These are phyloP conservation scores for Clarias laeviceps DNA, from an alignment of 2,797 vertebrate species.

Conservation along the genomic window DNA sequence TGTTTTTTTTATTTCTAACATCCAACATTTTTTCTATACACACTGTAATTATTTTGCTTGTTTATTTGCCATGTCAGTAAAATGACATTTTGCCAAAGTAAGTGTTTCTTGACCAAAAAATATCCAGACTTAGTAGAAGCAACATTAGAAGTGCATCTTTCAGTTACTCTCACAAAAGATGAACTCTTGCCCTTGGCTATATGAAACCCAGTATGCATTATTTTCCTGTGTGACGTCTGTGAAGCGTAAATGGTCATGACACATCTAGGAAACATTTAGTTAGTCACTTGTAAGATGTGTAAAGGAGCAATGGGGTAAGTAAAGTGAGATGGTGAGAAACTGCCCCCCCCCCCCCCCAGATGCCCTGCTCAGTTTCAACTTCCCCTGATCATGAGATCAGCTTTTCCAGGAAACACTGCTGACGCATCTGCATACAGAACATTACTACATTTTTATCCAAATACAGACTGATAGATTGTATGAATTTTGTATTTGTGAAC, in stretches of 20 bases:
- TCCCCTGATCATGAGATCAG: background rate
- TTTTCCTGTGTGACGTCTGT: background rate
- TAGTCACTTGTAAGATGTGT: background rate
- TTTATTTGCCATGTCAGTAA: background rate
- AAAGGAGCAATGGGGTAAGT: background rate
- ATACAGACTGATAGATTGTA: slow-evolving; percentile 15
- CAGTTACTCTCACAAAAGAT: too few species aligned
- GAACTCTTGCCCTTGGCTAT: background rate
- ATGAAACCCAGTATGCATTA: background rate
- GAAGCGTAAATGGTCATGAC: background rate
- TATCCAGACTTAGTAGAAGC: background rate
- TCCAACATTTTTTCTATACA: too few species aligned
- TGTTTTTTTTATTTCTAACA: too few species aligned
- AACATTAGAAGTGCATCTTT: background rate
- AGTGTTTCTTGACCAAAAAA: background rate
- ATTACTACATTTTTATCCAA: background rate
- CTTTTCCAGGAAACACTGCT: slow-evolving; percentile 4
- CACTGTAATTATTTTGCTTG: background rate
- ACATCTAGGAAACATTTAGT: background rate
- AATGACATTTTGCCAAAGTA: background rate
- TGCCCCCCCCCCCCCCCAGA: background rate
- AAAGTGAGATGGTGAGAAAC: background rate
- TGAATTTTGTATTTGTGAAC: slow-evolving; percentile 19
- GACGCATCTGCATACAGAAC: background rate
- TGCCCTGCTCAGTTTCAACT: background rate